Conservation (phyloP, 2,888 invertebrate species). For the Phyllotreta striolata region DNA sequence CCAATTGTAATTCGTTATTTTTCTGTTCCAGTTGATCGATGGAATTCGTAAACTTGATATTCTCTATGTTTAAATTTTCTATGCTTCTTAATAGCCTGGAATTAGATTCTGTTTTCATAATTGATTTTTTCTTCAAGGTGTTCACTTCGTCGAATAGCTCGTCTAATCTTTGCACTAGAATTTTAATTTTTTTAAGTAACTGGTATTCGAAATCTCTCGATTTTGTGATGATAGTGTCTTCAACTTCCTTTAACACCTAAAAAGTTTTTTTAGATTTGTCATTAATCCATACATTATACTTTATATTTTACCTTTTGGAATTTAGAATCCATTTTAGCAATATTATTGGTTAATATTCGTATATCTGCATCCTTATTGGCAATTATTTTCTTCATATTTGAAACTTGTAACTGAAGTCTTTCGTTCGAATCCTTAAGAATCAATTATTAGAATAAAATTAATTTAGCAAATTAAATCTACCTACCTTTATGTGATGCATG, state of each 20-base stretch:
- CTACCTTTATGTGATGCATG: constrained; percentile 51
- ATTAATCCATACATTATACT: background rate
- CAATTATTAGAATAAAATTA: constrained; percentile 20
- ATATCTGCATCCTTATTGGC: constrained; percentile 50
- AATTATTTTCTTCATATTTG: constrained; percentile 45
- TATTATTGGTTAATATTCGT: constrained; percentile 41
- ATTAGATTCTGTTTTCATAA: constrained; percentile 49
- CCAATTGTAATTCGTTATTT: constrained; percentile 46
- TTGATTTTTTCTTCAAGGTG: constrained; percentile 48
- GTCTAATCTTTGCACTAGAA: constrained; percentile 44
- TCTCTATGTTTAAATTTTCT: constrained; percentile 54
- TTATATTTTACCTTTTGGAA: constrained; percentile 37
- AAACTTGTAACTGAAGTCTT: constrained; percentile 49
- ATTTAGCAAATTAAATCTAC: background rate
- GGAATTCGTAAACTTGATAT: constrained; percentile 45
- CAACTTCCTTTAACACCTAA: constrained; percentile 38
- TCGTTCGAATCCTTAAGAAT: constrained; percentile 40
- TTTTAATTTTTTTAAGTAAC: constrained; percentile 38
- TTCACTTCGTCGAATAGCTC: constrained; percentile 50
- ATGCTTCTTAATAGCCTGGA: constrained; percentile 49
- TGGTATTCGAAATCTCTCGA: constrained; percentile 34
- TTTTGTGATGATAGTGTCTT: constrained; percentile 30
- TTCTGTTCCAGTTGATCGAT: constrained; percentile 52
- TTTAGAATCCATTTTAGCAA: constrained; percentile 44
- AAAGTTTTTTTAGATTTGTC: constrained; percentile 16